These are phyloP conservation scores for Melanotaenia pygmaea DNA, from an alignment of 2,797 vertebrate species.

Conservation along the genomic window DNA sequence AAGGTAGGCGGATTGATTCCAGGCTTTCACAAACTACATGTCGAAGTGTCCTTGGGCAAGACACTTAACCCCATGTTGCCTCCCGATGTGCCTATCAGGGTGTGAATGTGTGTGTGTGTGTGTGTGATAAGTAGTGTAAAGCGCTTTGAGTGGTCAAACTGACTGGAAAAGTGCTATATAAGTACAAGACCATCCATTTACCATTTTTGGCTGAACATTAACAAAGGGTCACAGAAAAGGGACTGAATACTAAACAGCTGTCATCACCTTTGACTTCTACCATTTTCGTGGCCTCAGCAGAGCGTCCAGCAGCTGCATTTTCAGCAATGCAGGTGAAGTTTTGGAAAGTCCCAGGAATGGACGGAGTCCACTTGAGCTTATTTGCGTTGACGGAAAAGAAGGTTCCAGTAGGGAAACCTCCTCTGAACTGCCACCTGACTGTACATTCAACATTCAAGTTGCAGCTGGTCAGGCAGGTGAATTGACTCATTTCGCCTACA, in stretches of 20 bases:
- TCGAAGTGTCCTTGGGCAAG: too few relatives aligned
- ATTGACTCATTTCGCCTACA: conserved; percentile 22
- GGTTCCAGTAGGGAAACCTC: conserved; percentile 36
- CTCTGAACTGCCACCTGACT: conserved; percentile 48
- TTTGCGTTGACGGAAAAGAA: conserved; percentile 40
- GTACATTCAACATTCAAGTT: conserved; percentile 50
- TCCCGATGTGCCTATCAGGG: too few relatives aligned
- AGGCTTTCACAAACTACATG: too few relatives aligned
- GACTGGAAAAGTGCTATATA: too few relatives aligned
- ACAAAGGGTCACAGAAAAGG: neutral
- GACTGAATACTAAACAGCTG: neutral
- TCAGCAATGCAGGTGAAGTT: conserved; percentile 63
- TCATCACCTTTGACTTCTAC: conserved; percentile 55
- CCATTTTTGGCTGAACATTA: neutral
- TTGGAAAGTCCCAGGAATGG: conserved; percentile 35
- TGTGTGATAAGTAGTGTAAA: too few relatives aligned
- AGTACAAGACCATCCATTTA: too few relatives aligned
- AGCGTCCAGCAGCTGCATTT: conserved; percentile 43
- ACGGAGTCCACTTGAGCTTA: conserved; percentile 51
- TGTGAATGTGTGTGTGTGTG: too few relatives aligned
- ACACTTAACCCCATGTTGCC: too few relatives aligned
- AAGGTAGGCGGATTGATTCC: too few relatives aligned
- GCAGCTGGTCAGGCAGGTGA: conserved; percentile 54
- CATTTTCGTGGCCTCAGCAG: conserved; percentile 48
- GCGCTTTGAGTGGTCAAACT: too few relatives aligned